phyloP scores from a whole-genome alignment of 2,888 invertebrate genomes.

The Sinhomidia bicolor region DNA sequence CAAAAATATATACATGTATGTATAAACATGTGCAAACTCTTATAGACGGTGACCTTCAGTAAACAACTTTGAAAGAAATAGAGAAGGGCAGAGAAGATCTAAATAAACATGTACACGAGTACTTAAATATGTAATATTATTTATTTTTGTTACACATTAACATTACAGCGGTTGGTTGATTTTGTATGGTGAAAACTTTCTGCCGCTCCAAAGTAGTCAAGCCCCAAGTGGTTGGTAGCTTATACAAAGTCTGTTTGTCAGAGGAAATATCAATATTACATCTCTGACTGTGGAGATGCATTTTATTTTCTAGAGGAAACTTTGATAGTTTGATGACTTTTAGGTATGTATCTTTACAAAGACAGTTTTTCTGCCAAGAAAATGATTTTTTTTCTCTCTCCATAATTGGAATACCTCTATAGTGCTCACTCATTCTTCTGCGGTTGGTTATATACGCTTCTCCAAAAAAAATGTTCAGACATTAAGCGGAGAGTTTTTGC shows the following conservation, averaged over 20 bases:
- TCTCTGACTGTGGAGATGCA: not conserved
- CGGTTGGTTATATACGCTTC: not conserved
- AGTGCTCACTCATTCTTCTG: not conserved
- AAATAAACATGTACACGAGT: not conserved
- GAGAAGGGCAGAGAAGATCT: not conserved
- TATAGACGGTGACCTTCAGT: constrained; percentile 27
- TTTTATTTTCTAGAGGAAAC: not conserved
- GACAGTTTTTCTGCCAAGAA: not conserved
- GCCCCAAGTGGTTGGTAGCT: too few relatives aligned
- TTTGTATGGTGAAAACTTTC: not conserved
- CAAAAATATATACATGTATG: too few relatives aligned
- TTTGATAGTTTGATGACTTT: not conserved
- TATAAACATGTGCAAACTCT: not conserved
- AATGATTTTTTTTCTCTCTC: not conserved
- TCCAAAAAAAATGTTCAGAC: not conserved
- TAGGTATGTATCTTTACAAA: not conserved
- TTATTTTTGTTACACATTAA: not conserved
- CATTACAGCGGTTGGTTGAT: not conserved
- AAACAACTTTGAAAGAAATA: not conserved
- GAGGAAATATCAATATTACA: constrained; percentile 19
- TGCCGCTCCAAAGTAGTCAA: too few relatives aligned
- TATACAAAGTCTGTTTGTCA: not conserved
- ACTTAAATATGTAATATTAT: too few relatives aligned
- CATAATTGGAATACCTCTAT: not conserved
- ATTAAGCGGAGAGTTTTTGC: not conserved